Percentiles rank a stretch among this genome's conserved stretches.
Evolutionary conservation across 2,113 vertebrate species (phyloP).

Genomic region (Myotis davidii): DNA sequence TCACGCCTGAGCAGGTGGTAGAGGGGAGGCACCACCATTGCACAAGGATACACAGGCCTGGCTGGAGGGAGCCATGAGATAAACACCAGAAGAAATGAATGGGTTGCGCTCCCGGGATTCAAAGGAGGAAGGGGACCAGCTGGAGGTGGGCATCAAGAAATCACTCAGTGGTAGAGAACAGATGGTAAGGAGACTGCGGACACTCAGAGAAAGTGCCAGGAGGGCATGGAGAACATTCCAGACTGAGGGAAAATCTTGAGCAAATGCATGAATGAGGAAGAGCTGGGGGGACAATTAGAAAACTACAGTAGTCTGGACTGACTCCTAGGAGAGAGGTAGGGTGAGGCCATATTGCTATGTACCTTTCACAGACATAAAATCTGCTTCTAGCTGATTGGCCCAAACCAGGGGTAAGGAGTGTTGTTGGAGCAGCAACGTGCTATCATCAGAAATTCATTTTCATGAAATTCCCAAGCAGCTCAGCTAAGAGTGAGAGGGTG

Average conservation of each 20-base stretch:
- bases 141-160: background rate
- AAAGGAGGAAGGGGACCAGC: background rate
- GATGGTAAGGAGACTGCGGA: background rate
- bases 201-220: background rate
- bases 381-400: background rate
- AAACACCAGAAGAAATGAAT: background rate
- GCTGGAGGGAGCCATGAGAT: background rate
- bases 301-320: background rate
- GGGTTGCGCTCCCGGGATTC: background rate
- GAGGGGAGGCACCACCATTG: background rate
- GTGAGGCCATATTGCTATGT: background rate
- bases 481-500: background rate
- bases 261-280: background rate
- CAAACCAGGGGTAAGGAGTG: background rate
- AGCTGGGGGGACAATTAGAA: background rate
- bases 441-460: background rate
- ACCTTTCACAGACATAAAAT: background rate
- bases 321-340: background rate
- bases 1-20: background rate
- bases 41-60: background rate
- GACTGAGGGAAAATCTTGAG: background rate
- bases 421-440: background rate
- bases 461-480: background rate
- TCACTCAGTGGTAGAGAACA: background rate
- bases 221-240: background rate